A percentile compares a stretch with the other conserved stretches of the same genome.
These are phyloP conservation scores for Columba janthina DNA, from an alignment of 2,113 vertebrate species.

Conservation along the genomic window DNA sequence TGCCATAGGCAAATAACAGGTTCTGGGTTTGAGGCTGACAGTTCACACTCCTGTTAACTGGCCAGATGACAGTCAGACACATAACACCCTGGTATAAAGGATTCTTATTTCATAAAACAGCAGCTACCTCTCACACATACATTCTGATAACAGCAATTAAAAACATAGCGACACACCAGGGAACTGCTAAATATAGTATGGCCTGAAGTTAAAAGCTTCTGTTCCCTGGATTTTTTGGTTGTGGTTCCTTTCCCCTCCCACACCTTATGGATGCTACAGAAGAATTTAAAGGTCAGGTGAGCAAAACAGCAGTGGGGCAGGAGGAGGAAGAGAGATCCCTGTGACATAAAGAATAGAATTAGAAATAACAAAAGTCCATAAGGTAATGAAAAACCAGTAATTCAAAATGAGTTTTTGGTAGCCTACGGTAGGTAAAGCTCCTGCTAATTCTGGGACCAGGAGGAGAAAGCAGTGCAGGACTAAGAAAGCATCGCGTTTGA, in stretches of 20 bases:
- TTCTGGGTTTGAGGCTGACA: neutral
- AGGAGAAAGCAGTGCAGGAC: neutral
- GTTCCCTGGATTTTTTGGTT: neutral
- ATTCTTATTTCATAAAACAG: neutral
- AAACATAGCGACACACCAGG: neutral
- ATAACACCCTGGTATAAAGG: neutral
- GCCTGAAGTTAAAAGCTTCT: neutral
- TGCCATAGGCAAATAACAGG: neutral
- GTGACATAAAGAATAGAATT: neutral
- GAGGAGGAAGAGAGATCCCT: neutral
- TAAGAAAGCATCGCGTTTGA: neutral
- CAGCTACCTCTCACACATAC: neutral
- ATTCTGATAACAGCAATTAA: neutral
- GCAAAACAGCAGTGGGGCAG: neutral
- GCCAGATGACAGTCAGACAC: neutral
- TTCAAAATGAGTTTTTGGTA: neutral
- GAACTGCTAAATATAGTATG: constrained; percentile 31
- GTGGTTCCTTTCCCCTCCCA: neutral
- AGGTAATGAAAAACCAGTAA: neutral
- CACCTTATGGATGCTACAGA: neutral
- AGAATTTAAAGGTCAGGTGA: neutral
- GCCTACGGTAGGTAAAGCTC: neutral
- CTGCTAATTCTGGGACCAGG: neutral
- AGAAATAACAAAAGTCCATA: neutral
- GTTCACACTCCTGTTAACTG: neutral